These are phyloP conservation scores for Balaenoptera acutorostrata DNA, from an alignment of 2,113 vertebrate species.

Conservation along the genomic window DNA sequence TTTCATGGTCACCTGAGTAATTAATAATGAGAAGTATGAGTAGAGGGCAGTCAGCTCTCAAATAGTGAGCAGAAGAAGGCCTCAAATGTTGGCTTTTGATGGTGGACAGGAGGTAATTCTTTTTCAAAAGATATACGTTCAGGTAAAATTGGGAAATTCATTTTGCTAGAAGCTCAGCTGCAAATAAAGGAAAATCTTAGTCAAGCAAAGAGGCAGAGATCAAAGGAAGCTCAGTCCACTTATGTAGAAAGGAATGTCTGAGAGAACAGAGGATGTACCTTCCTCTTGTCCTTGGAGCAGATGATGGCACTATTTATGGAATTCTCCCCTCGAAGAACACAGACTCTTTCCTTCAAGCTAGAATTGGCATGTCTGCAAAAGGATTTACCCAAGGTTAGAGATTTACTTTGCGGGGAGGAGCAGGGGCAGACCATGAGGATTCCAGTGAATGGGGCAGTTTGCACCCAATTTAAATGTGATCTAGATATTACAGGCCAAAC, in stretches of 20 bases:
- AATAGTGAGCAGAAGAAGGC: neutral
- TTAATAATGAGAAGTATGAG: neutral
- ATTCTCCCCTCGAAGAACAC: neutral
- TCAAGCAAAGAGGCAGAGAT: neutral
- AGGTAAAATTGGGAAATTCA: neutral
- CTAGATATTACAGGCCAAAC: neutral
- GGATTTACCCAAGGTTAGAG: neutral
- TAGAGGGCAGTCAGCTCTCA: neutral
- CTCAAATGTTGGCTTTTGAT: neutral
- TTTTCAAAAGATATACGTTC: neutral
- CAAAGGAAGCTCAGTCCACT: neutral
- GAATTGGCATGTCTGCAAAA: neutral
- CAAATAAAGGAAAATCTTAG: neutral
- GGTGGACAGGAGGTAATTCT: neutral
- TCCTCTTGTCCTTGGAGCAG: neutral
- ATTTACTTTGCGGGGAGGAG: neutral
- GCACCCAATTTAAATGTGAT: slow-evolving; percentile 37
- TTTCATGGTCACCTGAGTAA: neutral
- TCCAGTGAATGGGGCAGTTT: neutral
- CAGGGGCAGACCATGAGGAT: neutral
- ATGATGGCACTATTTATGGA: neutral
- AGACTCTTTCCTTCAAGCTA: neutral
- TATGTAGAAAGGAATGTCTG: neutral
- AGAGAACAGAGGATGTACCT: neutral
- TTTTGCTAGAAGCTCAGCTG: neutral